Evolutionary conservation across 2,888 invertebrate genomes (phyloP), one percentile per base, ranked within the genome.

Genomic region (Patella caerulea): DNA sequence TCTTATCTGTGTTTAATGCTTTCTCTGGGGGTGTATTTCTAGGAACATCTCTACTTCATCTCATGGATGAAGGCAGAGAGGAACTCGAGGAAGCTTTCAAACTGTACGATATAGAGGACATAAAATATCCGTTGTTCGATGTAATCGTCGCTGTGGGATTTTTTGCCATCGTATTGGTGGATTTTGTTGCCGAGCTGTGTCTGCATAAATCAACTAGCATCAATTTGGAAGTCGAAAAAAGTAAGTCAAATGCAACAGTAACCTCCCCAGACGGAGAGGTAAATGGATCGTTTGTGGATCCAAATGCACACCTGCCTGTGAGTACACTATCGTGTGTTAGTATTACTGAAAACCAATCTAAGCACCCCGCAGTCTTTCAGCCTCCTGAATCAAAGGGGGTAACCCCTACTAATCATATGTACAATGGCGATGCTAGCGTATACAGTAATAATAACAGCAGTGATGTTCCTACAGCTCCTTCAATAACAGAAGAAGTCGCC

Each of bases 21-120:
- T 80, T 90, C 71, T 87, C 89, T 45, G 90, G 89, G 14, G 91
- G 91, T 15, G 89, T 91, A 34, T 91, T 91, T 76, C 81, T 91
- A 14, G 90, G 87, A 7, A 89, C 90, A 81, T 88, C 89, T 78
- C 87, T 91, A 75, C 82, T 91, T 9, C 88, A 88, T 56, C 82
- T 91, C 15, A 79, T 91, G 59, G 89, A 90, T 0, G 86, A 89
- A 76, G 90, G 89, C 0, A 76, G 85, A 54, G 85, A 88, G 65
- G 84, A 88, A 75, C 86, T 89, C 71, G 79, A 80, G 11, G 74
- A 73, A 12, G 72, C 82, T 77, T 14, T 80, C 79, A 65, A 2
- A 12, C 12, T 11, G 3, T 65, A 65, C 15, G 65, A 24, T 12
- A 3, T 65, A 12, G 45, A 9, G 45, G 29, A 75, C n/a, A 79